Evolutionary conservation across 2,888 invertebrate genomes (phyloP).

Genomic region (Amitus sp.): DNA sequence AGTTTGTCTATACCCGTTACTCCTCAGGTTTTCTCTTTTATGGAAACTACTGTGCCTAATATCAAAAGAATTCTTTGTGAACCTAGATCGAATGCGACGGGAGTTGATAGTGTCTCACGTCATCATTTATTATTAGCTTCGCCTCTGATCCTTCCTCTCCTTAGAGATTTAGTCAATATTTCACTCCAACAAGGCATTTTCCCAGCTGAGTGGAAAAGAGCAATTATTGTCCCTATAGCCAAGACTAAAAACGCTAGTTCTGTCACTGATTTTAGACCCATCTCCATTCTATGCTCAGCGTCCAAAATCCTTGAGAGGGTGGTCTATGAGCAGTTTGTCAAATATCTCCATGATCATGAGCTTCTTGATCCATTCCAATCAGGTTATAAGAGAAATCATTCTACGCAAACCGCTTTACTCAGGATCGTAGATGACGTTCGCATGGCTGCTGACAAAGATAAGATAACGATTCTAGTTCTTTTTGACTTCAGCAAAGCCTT

Average conservation of each 20-base stretch:
- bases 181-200: background rate
- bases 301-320: constrained; percentile 5
- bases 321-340: background rate
- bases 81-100: background rate
- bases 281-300: background rate
- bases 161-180: too few relatives aligned
- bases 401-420: background rate
- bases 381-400: constrained; percentile 3
- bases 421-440: constrained; percentile 3
- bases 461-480: background rate
- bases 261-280: constrained; percentile 1
- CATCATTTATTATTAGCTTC: too few relatives aligned
- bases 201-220: background rate
- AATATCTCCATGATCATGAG: background rate
- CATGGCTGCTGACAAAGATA: background rate
- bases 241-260: background rate
- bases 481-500: constrained; percentile 12
- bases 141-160: too few relatives aligned
- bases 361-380: constrained; percentile 5
- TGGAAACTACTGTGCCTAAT: too few relatives aligned
- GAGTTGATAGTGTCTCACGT: background rate
- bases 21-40: too few relatives aligned
- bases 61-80: too few relatives aligned
- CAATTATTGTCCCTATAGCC: background rate
- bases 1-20: background rate